phyloP scores from a whole-genome alignment of 2,113 vertebrate species.

The Oreochromis tanganicae region DNA sequence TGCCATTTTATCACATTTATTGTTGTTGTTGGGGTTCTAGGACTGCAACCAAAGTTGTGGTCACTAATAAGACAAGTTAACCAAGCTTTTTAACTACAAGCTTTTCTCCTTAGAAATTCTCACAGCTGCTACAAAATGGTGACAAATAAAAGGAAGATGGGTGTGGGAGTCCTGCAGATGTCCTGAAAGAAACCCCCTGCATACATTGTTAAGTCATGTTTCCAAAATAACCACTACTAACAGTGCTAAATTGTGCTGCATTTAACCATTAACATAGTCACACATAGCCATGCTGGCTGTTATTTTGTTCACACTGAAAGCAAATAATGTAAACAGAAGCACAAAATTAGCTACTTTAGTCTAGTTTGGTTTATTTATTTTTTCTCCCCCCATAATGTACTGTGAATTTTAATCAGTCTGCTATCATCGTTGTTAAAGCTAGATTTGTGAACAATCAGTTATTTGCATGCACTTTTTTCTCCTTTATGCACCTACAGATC shows the following conservation, averaged over 20 bases:
- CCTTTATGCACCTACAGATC: not conserved
- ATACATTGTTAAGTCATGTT: not conserved
- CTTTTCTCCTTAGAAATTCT: not conserved
- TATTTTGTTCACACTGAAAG: not conserved
- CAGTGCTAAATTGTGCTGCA: not conserved
- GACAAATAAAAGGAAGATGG: not conserved
- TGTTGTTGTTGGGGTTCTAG: not conserved
- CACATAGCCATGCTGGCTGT: not conserved
- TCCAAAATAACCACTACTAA: not conserved
- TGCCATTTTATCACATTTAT: not conserved
- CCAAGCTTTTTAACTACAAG: not conserved
- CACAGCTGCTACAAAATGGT: not conserved
- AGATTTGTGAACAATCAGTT: not conserved
- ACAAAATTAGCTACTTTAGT: not conserved
- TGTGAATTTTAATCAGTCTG: not conserved
- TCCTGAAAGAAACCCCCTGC: not conserved
- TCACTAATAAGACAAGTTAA: not conserved
- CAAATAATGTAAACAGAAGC: not conserved
- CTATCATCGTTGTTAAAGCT: not conserved
- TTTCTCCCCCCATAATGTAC: not conserved
- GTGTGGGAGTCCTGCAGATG: not conserved
- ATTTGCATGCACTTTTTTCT: not conserved
- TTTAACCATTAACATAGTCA: not conserved
- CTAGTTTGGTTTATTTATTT: not conserved
- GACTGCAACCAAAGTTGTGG: too few relatives aligned